Base-by-base conservation (phyloP, 2,888 invertebrate species). In the Agriopis marginaria region DNA sequence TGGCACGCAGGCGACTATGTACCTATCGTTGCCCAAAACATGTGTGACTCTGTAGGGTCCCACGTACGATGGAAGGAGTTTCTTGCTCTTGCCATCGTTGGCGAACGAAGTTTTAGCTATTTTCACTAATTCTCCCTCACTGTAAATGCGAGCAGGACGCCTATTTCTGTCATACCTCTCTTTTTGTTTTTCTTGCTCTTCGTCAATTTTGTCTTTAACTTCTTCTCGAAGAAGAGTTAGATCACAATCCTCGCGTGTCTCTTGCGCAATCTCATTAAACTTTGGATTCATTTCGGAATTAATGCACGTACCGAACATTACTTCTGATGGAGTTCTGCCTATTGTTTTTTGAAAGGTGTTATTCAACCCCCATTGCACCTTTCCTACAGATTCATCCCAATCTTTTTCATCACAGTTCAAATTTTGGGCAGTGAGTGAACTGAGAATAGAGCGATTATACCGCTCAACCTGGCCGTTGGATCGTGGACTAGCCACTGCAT, bases 381-480 rank as follows among this genome's bases (percentile, higher is more conserved):
- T 60, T 11, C 49, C 49, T 45, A 59, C 32, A 4, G 9, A 7
- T 1, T 32, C 11, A 39, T 60, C 59, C 59, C 59, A 60, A 6
- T 39, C 32, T 2, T 10, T 23, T 4, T 60, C 59, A n/a, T 49
- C 8, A n/a, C 4, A 3, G n/a, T 39, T 39, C 7, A 42, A 17
- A 4, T 23, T 60, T n/a, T 49, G 59, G 1, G 59, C 49, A 6
- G 32, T n/a, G 5, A 60, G 14, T 7, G 59, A 47, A 23, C 6
- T 17, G 6, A 60, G 17, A 7, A 60, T 49, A 3, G 59, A 49
- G 0, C 39, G 23, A 42, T 60, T 60, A n/a, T 32, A 60, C 14
- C 59, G 11, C 14, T 60, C 59, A 5, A 39, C 49, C n/a, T 60
- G 59, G 0, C 59, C 59, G 45, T 60, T 60, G 12, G 59, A 12